These are phyloP conservation scores for Parapristionchus giblindavisi DNA, from an alignment of 2,888 invertebrate species.

Conservation along the genomic window DNA sequence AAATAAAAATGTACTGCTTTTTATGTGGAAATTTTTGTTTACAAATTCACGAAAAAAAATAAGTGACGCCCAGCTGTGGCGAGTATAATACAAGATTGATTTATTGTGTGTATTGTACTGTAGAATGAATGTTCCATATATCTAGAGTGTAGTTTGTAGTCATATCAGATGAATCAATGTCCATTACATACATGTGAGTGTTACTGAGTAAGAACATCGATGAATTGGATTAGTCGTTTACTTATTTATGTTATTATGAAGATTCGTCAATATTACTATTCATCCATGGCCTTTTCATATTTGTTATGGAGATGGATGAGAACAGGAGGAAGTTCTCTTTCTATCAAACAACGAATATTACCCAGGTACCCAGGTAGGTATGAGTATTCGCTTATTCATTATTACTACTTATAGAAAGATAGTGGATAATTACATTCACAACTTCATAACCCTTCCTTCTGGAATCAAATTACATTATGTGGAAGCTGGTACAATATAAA, in stretches of 20 bases:
- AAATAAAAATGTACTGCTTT: too few species aligned
- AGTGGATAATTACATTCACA: conserved; percentile 7
- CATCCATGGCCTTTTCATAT: not conserved
- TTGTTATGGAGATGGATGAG: conserved; percentile 8
- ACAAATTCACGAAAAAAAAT: too few species aligned
- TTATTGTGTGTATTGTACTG: too few species aligned
- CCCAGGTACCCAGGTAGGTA: not conserved
- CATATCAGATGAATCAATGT: too few species aligned
- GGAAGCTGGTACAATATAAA: not conserved
- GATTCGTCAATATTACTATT: conserved; percentile 39
- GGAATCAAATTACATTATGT: conserved; percentile 11
- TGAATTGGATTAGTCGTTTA: not conserved
- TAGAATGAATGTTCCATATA: too few species aligned
- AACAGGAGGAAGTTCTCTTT: not conserved
- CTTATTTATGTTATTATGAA: not conserved
- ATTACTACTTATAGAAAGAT: conserved; percentile 9
- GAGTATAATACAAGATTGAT: too few species aligned
- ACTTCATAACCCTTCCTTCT: not conserved
- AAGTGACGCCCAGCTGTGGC: too few species aligned
- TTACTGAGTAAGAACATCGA: too few species aligned
- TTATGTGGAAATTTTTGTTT: too few species aligned
- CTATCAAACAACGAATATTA: not conserved
- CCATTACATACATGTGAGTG: too few species aligned
- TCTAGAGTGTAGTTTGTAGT: too few species aligned
- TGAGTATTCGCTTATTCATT: not conserved